A percentile compares a stretch with the other conserved stretches of the same genome.
Conservation (phyloP, 2,113 vertebrate genomes). For the Pica pica region DNA sequence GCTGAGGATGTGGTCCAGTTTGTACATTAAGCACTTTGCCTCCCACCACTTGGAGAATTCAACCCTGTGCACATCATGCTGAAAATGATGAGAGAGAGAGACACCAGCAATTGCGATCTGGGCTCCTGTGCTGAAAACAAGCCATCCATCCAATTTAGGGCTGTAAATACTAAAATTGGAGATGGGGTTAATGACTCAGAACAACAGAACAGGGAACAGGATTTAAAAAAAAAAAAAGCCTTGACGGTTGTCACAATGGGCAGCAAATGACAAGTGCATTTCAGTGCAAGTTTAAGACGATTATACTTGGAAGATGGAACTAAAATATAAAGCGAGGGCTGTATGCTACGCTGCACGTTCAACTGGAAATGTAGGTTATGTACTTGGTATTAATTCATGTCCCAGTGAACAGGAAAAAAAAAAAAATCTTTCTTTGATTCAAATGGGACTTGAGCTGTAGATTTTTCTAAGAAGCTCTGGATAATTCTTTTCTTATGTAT, state of each 20-base stretch:
- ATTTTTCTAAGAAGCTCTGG: slow-evolving; percentile 56
- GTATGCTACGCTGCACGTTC: slow-evolving; percentile 4
- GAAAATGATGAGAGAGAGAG: background rate
- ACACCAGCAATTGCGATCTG: background rate
- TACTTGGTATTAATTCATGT: slow-evolving; percentile 53
- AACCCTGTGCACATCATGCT: background rate
- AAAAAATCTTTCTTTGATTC: background rate
- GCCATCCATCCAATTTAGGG: background rate
- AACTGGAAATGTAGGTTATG: slow-evolving; percentile 56
- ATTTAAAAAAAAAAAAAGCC: background rate
- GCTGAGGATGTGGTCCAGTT: background rate
- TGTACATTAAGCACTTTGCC: background rate
- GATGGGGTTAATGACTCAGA: slow-evolving; percentile 10
- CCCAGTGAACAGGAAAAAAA: background rate
- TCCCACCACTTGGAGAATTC: background rate
- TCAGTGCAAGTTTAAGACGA: background rate
- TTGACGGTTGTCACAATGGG: background rate
- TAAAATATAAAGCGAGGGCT: background rate
- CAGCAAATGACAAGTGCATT: slow-evolving; percentile 33
- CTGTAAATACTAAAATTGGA: slow-evolving; percentile 17
- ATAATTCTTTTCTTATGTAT: slow-evolving; percentile 59
- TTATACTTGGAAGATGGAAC: slow-evolving; percentile 5
- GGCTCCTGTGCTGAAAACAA: background rate
- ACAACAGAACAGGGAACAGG: background rate
- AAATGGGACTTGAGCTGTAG: slow-evolving; percentile 38